These are phyloP conservation scores for Discoglossus pictus DNA, from an alignment of 2,797 vertebrate genomes.

Conservation along the genomic window DNA sequence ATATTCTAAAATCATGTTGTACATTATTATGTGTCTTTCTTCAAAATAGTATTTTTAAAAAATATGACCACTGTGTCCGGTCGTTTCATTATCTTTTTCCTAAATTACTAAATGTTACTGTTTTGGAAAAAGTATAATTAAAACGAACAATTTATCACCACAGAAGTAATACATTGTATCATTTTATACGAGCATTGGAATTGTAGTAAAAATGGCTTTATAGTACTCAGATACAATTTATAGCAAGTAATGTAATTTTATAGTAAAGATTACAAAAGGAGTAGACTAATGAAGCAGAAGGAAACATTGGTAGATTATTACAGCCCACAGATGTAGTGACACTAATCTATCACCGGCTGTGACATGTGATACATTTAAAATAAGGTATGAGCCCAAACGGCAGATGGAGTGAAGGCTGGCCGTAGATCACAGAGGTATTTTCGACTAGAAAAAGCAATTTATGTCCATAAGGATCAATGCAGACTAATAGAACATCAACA, in stretches of 20 bases:
- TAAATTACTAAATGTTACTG: too few relatives aligned
- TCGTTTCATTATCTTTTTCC: too few relatives aligned
- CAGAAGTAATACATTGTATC: constrained; percentile 20
- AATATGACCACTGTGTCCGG: too few relatives aligned
- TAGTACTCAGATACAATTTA: constrained; percentile 18
- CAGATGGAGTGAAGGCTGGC: not conserved
- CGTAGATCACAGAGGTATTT: not conserved
- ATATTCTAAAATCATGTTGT: too few relatives aligned
- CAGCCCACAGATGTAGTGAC: not conserved
- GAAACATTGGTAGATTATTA: not conserved
- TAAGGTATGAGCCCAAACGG: not conserved
- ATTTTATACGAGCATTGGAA: constrained; percentile 8
- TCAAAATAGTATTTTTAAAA: too few relatives aligned
- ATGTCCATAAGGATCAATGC: not conserved
- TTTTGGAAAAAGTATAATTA: not conserved
- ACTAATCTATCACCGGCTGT: not conserved
- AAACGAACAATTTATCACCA: constrained; percentile 3
- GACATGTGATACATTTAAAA: not conserved
- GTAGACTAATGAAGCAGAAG: constrained; percentile 19
- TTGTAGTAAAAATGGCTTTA: constrained; percentile 1
- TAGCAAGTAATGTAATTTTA: constrained; percentile 12
- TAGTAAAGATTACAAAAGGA: constrained; percentile 5
- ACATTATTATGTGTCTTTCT: too few relatives aligned
- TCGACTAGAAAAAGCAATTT: not conserved
- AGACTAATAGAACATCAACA: not conserved